Percentiles rank a stretch among this genome's conserved stretches.
Evolutionary conservation across 2,113 vertebrate species (phyloP).

Genomic region (Potamarius usumacintae): DNA sequence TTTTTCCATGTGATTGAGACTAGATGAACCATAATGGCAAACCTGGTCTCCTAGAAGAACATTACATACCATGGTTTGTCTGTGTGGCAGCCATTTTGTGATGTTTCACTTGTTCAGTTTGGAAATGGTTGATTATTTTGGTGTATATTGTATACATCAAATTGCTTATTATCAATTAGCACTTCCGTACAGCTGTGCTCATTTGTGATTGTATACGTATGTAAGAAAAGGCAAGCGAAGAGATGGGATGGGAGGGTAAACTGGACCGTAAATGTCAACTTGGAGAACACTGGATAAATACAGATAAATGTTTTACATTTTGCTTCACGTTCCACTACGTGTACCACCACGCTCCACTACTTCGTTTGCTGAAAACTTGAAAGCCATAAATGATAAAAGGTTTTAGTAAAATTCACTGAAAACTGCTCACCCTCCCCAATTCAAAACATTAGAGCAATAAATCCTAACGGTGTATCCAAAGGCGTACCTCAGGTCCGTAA

Average conservation of each 20-base stretch:
- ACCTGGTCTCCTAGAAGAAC: not conserved
- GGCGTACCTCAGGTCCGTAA: not conserved
- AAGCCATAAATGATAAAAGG: not conserved
- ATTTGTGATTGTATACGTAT: not conserved
- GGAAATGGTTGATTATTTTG: not conserved
- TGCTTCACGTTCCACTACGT: not conserved
- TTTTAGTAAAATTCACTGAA: not conserved
- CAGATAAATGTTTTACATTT: not conserved
- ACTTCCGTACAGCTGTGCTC: not conserved
- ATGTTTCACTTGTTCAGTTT: not conserved
- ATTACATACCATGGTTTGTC: not conserved
- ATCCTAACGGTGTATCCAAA: not conserved
- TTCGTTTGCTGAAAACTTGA: not conserved
- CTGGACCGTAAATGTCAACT: not conserved
- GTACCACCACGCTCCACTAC: not conserved
- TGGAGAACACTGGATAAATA: not conserved
- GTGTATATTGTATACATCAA: not conserved
- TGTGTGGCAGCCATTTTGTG: not conserved
- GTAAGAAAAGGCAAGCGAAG: not conserved
- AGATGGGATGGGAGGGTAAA: not conserved
- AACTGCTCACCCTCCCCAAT: not conserved
- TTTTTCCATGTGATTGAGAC: not conserved
- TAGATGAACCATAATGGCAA: not conserved
- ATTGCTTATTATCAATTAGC: not conserved
- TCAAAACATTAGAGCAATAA: not conserved